Conservation (phyloP, 2,888 invertebrate genomes). For the Tineola bisselliella region DNA sequence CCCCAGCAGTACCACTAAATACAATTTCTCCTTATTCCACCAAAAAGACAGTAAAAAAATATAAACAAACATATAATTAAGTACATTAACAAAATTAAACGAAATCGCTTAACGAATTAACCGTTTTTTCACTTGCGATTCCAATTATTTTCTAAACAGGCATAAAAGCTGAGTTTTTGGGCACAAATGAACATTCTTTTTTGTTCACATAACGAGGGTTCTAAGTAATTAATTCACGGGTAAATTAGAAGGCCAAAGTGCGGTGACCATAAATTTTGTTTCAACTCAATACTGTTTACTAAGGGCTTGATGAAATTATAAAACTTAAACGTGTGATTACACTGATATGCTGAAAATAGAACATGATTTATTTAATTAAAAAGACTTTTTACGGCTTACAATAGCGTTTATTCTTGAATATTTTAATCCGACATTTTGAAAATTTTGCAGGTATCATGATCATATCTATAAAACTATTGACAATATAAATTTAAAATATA, state of each 20-base stretch:
- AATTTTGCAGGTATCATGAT: too few relatives aligned
- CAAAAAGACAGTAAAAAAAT: too few relatives aligned
- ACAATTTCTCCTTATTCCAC: too few relatives aligned
- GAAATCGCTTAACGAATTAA: not conserved
- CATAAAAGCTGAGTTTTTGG: constrained; percentile 10
- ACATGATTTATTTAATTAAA: too few relatives aligned
- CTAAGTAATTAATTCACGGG: constrained; percentile 23
- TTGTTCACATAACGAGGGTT: constrained; percentile 19
- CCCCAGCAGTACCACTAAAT: too few relatives aligned
- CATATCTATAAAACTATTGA: too few relatives aligned
- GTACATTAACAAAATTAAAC: not conserved
- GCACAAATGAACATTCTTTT: constrained; percentile 24
- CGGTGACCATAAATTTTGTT: not conserved
- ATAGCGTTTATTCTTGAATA: too few relatives aligned
- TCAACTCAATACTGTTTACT: not conserved
- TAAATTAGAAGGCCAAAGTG: constrained; percentile 15
- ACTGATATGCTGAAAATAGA: too few relatives aligned
- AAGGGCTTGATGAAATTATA: not conserved
- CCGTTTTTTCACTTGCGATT: not conserved
- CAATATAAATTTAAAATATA: too few relatives aligned
- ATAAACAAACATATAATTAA: not conserved
- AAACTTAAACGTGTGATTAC: not conserved
- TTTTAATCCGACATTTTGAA: too few relatives aligned
- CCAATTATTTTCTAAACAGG: constrained; percentile 9
- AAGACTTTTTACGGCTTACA: too few relatives aligned